Evolutionary conservation across 2,113 vertebrate genomes (phyloP).

Genomic region (Archilochus colubris): DNA sequence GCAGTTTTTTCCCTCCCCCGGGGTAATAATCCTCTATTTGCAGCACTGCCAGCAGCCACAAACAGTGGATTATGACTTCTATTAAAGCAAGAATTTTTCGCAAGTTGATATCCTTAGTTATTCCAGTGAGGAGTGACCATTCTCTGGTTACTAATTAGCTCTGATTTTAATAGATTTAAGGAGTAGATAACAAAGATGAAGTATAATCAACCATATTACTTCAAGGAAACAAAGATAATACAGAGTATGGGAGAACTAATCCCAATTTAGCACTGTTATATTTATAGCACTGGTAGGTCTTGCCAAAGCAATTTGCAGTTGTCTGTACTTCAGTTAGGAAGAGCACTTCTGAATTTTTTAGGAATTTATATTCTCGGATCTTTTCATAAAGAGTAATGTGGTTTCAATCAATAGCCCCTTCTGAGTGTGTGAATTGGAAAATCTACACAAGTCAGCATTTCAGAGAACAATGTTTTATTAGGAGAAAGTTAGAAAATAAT

Average conservation of each 20-base stretch:
- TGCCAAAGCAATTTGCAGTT: neutral
- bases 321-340: neutral
- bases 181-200: neutral
- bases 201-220: neutral
- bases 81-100: neutral
- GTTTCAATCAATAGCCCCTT: neutral
- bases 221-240: neutral
- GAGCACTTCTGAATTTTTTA: neutral
- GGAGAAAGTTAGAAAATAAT: neutral
- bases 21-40: slow-evolving; percentile 45
- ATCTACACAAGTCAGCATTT: neutral
- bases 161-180: neutral
- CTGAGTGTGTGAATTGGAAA: neutral
- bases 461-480: neutral
- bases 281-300: neutral
- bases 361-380: neutral
- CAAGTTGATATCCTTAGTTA: neutral
- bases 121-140: neutral
- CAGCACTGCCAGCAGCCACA: slow-evolving; percentile 10
- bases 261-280: neutral
- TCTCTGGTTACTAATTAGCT: neutral
- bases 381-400: neutral
- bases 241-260: neutral
- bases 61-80: slow-evolving; percentile 1
- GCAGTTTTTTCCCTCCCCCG: slow-evolving; percentile 7